Percentiles rank a stretch among this genome's conserved stretches.
These are phyloP conservation scores for Lomographa bimaculata DNA, from an alignment of 2,888 invertebrate species.

Conservation along the genomic window DNA sequence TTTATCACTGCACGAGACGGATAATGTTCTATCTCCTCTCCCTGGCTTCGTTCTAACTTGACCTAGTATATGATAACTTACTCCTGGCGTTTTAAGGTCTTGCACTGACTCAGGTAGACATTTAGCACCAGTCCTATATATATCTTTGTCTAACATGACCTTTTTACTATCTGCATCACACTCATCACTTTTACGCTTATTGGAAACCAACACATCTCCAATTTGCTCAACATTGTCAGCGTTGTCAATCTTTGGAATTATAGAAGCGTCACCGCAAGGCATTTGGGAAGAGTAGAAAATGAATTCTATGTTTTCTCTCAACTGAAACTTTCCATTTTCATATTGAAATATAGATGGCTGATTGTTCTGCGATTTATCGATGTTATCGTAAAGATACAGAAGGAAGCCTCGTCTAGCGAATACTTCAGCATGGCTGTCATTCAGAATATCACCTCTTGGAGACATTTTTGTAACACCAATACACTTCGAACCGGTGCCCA, in stretches of 20 bases:
- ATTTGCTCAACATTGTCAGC: conserved; percentile 47
- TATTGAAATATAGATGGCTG: conserved; percentile 57
- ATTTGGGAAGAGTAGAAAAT: conserved; percentile 94
- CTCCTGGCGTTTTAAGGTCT: conserved; percentile 84
- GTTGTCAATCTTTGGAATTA: conserved; percentile 84
- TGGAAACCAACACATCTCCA: conserved; percentile 52
- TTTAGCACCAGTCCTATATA: conserved; percentile 96
- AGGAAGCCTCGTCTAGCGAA: conserved; percentile 92
- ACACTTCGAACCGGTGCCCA: conserved; percentile 97
- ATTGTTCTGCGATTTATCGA: conserved; percentile 62
- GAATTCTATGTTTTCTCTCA: conserved; percentile 86
- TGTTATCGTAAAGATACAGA: conserved; percentile 88
- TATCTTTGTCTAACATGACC: conserved; percentile 47
- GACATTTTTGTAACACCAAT: conserved; percentile 89
- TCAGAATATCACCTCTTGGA: conserved; percentile 87
- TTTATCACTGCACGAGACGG: conserved; percentile 98
- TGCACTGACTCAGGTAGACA: conserved; percentile 81
- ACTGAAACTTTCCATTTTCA: conserved; percentile 58
- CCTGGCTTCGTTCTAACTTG: conserved; percentile 95
- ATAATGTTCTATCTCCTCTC: conserved; percentile 93
- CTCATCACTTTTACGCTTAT: conserved; percentile 47
- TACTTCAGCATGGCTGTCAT: conserved; percentile 97
- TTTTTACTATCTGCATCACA: conserved; percentile 45
- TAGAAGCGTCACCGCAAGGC: conserved; percentile 97
- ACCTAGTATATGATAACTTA: conserved; percentile 86